Evolutionary conservation across 2,113 vertebrate species (phyloP).

Genomic region (Tenrec ecaudatus): DNA sequence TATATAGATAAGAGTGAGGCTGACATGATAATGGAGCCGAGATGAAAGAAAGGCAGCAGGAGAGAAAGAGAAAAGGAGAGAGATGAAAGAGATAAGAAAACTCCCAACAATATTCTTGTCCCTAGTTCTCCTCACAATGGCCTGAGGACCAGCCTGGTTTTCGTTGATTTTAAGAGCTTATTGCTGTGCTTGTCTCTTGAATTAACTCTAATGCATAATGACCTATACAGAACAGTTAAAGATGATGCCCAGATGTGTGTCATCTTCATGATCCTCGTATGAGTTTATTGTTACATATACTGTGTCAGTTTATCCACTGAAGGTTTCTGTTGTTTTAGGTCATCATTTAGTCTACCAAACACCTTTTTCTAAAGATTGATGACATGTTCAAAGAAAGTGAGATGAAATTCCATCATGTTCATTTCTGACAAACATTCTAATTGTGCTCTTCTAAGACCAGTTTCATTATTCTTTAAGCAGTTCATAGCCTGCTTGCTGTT

Average conservation of each 20-base stretch:
- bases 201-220: not conserved
- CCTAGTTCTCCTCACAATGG: not conserved
- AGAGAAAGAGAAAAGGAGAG: not conserved
- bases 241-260: not conserved
- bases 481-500: not conserved
- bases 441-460: not conserved
- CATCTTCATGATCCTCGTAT: not conserved
- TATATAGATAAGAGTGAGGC: not conserved
- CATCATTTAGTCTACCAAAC: not conserved
- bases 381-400: not conserved
- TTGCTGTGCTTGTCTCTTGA: not conserved
- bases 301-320: not conserved
- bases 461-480: not conserved
- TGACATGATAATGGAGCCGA: not conserved
- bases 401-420: not conserved
- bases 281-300: not conserved
- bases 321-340: not conserved
- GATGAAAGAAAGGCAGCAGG: too few species aligned
- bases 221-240: not conserved
- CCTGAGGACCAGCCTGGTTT: not conserved
- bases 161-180: not conserved
- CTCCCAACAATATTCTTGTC: too few species aligned
- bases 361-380: not conserved
- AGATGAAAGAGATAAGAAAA: not conserved
- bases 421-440: not conserved